Base-by-base conservation (phyloP, 23 tunicate species). In the Ciona savignyi region DNA sequence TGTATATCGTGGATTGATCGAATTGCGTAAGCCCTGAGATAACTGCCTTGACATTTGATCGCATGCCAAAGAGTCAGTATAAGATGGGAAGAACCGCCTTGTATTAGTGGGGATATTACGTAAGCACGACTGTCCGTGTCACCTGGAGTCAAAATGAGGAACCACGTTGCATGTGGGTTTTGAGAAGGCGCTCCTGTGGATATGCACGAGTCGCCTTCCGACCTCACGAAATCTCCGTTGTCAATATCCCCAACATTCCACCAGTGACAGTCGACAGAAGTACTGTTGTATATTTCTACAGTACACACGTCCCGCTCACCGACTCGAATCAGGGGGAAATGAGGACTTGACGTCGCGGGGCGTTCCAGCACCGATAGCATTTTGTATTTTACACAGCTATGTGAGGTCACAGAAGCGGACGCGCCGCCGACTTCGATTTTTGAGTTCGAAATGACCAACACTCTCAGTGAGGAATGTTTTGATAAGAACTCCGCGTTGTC, bases 81-180 rank as follows among this genome's bases (percentile, higher is more conserved):
- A 23, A 71, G 31, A 35, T 71, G 77, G 22, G 76, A 56, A 3
- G 62, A 4, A 0, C 77, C 84, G 32, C 77, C 84, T 71, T 80
- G 71, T 4, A 80, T 80, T n/a, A 71, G 35, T n/a, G 84, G 84
- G 3, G 84, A 80, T 24, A 80, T 71, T n/a, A n/a, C n/a, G n/a
- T n/a, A n/a, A n/a, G n/a, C 84, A 23, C 33, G 62, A 25, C n/a
- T n/a, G 1, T 29, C 28, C 0, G 30, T 25, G 23, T 3, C 63
- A 20, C 2, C 34, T 33, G 77, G 33, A 4, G 32, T 1, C 6
- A 80, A 77, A 60, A 63, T 70, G 25, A 80, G 26, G 27, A 70
- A 80, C 84, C 84, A 80, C 6, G 65, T 71, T n/a, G n/a, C n/a
- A 25, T 32, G 33, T 27, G 70, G 67, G 26, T 70, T 71, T 35